phyloP scores from a whole-genome alignment of 2,888 invertebrate species.

The Drosophila heteroneura region DNA sequence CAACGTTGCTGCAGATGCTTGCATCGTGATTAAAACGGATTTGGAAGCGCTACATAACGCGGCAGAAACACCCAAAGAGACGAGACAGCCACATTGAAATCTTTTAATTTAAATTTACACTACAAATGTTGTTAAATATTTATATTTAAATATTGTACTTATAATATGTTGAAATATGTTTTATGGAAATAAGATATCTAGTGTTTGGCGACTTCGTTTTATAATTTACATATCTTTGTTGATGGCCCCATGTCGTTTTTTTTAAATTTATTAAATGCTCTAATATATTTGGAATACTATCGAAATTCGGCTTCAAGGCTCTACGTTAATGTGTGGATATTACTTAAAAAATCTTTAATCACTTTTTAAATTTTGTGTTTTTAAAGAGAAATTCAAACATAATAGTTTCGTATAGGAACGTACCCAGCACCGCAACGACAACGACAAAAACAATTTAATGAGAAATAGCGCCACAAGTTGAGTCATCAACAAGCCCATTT shows the following conservation, averaged over 20 bases:
- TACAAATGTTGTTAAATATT: neutral
- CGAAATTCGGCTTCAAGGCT: neutral
- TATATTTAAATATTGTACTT: neutral
- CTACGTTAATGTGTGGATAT: neutral
- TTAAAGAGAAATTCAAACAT: neutral
- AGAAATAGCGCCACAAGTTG: constrained; percentile 39
- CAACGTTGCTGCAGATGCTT: constrained; percentile 39
- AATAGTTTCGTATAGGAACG: neutral
- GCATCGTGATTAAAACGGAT: constrained; percentile 51
- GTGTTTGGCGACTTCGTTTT: neutral
- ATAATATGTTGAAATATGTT: neutral
- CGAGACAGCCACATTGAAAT: neutral
- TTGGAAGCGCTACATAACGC: neutral
- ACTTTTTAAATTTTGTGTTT: neutral
- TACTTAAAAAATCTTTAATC: neutral
- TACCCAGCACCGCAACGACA: neutral
- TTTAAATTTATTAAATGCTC: neutral
- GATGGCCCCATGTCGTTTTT: rapidly evolving
- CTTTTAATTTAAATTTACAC: neutral
- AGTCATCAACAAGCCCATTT: constrained; percentile 72
- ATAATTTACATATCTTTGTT: neutral
- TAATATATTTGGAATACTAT: neutral
- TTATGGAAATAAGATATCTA: neutral
- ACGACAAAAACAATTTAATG: constrained; percentile 1
- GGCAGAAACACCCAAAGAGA: neutral